Evolutionary conservation across 2,888 invertebrate genomes (phyloP), one percentile per base, ranked within the genome.

Genomic region (Watsonalla cultraria): DNA sequence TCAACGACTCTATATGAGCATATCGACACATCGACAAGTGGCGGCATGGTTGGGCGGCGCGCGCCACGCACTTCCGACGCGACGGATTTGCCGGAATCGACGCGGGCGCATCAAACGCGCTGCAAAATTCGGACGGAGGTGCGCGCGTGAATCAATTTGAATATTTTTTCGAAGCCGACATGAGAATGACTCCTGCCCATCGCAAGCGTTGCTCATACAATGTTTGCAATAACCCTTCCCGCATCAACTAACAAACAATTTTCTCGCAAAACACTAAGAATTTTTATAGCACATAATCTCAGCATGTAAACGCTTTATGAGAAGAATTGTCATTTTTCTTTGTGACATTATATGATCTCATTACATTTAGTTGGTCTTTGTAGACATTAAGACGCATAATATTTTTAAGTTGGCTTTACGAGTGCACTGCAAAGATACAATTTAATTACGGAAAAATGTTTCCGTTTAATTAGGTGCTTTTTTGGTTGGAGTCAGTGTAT

Each of bases 31-130:
- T 86, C 85, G 82, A 76, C 74, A 78, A 49, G 67, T 65, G 77
- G 76, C 75, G 78, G 75, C 76, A 61, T 24, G 24, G 24, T 24
- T 24, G 74, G 68, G 75, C 70, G 80, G 82, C 86, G 82, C 84
- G 81, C 83, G 82, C 83, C 82, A 83, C 86, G 78, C 80, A 90
- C 89, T 90, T 90, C 90, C 90, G 90, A 90, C 87, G 86, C 85
- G 89, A 89, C 90, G 89, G 89, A 90, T 90, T 90, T 89, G 90
- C 89, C 89, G 88, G 90, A 90, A 90, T 88, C 88, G 89, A 78
- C 79, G 88, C 88, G 87, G 90, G 86, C 88, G 86, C 90, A 85
- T 90, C 90, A 90, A 90, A 90, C 82, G 81, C 77, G 70, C 72
- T 79, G 89, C 90, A 76, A 90, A 90, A 84, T 90, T 90, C 87